A percentile compares a stretch with the other conserved stretches of the same genome.
These are phyloP conservation scores for Sinosuthora webbiana DNA, from an alignment of 2,113 vertebrate species.

Conservation along the genomic window DNA sequence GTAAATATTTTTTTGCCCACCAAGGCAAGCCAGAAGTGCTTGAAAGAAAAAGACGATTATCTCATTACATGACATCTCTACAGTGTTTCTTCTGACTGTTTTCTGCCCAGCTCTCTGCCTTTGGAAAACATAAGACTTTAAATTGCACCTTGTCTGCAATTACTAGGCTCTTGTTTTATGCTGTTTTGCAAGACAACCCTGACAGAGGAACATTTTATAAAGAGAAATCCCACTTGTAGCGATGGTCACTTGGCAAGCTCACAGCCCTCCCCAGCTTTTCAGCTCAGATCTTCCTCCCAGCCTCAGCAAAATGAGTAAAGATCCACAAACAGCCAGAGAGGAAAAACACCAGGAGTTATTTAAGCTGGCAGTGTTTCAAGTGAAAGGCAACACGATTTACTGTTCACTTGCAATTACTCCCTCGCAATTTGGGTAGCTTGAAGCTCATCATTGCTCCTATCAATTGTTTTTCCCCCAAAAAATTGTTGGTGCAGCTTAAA, in stretches of 20 bases:
- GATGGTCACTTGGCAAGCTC: background rate
- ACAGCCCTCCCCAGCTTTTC: background rate
- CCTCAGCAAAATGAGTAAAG: background rate
- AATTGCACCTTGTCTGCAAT: background rate
- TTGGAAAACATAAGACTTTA: background rate
- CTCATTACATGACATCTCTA: background rate
- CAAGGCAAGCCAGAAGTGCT: background rate
- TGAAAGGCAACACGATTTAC: background rate
- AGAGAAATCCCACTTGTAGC: background rate
- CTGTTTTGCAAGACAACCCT: background rate
- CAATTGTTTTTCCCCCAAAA: background rate
- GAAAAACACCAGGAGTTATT: background rate
- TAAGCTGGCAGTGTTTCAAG: background rate
- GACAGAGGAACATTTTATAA: background rate
- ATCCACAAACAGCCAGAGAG: background rate
- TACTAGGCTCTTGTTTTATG: background rate
- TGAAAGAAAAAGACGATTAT: background rate
- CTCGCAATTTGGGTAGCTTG: accelerated
- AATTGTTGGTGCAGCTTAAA: background rate
- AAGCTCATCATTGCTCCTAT: background rate
- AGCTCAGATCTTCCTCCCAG: background rate
- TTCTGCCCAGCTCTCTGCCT: background rate
- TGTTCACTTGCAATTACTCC: background rate
- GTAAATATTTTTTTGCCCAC: background rate
- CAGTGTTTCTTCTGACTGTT: background rate